Percentiles rank a stretch among this genome's conserved stretches.
Conservation (phyloP, 2,888 invertebrate species). For the Tanypteryx hageni region DNA sequence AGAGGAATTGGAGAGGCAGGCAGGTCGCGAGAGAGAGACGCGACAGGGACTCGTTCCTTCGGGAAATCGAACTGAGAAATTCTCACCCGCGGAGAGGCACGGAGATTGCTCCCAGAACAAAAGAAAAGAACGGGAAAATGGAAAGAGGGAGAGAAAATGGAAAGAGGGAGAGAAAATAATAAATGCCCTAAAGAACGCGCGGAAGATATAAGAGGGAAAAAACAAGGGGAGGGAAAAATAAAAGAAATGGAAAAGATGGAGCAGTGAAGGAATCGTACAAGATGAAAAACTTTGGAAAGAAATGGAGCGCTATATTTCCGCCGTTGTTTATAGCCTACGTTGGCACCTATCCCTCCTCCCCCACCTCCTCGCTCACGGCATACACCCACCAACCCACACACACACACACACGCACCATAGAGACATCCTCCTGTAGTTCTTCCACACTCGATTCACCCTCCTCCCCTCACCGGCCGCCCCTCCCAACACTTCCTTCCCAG, state of each 20-base stretch:
- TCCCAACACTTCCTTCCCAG: too few relatives aligned
- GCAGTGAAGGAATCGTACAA: conserved; percentile 7
- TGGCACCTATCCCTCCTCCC: neutral
- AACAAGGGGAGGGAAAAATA: neutral
- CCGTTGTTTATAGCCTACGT: conserved; percentile 6
- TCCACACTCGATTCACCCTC: too few relatives aligned
- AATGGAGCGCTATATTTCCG: conserved; percentile 29
- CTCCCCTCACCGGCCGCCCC: too few relatives aligned
- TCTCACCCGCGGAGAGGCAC: too few relatives aligned
- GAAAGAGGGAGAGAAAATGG: neutral
- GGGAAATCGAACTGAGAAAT: too few relatives aligned
- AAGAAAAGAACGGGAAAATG: neutral
- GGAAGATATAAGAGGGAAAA: neutral
- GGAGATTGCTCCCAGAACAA: neutral
- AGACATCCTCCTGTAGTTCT: too few relatives aligned
- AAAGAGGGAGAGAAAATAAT: neutral
- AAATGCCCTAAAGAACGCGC: neutral
- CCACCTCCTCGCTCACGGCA: too few relatives aligned
- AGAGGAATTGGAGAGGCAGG: neutral
- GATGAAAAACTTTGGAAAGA: conserved; percentile 20
- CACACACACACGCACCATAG: too few relatives aligned
- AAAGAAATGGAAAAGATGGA: neutral
- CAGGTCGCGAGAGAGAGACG: neutral
- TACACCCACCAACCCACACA: too few relatives aligned
- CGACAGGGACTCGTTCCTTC: too few relatives aligned